phyloP scores from a whole-genome alignment of 2,113 vertebrate species.

The Engystomops pustulosus region DNA sequence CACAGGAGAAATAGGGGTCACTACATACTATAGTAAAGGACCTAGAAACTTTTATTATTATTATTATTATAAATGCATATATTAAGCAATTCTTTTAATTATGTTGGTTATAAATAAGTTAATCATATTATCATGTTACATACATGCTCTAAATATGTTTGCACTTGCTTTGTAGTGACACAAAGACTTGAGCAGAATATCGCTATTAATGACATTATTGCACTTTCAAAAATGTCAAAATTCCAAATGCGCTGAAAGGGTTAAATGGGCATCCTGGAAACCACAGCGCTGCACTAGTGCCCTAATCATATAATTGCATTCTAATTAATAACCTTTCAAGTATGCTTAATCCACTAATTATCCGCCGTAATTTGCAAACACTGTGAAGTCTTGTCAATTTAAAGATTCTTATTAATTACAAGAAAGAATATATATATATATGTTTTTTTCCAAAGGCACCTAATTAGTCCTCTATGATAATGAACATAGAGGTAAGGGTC shows the following conservation, averaged over 20 bases:
- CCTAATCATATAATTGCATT: constrained; percentile 43
- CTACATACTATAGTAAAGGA: no score
- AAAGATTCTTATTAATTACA: constrained; percentile 20
- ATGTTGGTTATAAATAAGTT: not conserved
- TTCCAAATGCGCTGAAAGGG: not conserved
- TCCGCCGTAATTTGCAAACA: constrained; percentile 42
- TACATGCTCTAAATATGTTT: no score
- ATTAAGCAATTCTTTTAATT: not conserved
- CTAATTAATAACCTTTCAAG: constrained; percentile 38
- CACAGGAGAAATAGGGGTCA: no score
- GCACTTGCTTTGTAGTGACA: not conserved
- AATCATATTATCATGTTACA: not conserved
- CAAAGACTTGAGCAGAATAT: not conserved
- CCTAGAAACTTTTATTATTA: no score
- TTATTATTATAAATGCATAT: no score
- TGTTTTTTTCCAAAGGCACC: not conserved
- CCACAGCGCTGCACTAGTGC: constrained; percentile 7
- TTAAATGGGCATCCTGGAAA: constrained; percentile 5
- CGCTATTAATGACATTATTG: not conserved
- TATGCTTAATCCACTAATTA: constrained; percentile 50
- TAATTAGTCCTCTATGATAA: not conserved
- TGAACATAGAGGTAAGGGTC: not conserved
- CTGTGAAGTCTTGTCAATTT: constrained; percentile 24
- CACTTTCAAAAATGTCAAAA: not conserved
- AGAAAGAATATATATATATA: not conserved